These are phyloP conservation scores for Sebastes diploproa DNA, from an alignment of 2,797 vertebrate species.

Conservation along the genomic window DNA sequence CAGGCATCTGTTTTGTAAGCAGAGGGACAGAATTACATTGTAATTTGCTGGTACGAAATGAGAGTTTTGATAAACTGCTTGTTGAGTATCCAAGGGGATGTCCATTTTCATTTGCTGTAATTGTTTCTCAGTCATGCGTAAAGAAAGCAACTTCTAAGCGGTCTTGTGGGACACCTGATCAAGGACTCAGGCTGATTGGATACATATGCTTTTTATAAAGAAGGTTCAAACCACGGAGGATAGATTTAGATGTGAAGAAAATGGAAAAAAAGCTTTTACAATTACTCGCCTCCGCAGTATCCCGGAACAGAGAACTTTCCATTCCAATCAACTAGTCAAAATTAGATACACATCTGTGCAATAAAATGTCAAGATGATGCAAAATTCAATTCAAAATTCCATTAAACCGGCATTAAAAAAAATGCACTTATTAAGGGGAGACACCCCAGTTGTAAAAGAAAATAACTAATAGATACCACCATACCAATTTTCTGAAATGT, in stretches of 20 bases:
- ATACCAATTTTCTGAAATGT: too few species aligned
- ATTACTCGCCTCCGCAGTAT: conserved; percentile 5
- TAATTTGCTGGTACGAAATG: conserved; percentile 52
- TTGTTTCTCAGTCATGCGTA: conserved; percentile 57
- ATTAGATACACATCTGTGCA: conserved; percentile 3
- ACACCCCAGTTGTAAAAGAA: too few species aligned
- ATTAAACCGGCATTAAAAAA: not conserved
- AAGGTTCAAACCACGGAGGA: conserved; percentile 8
- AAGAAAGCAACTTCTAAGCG: conserved; percentile 39
- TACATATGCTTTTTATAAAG: conserved; percentile 20
- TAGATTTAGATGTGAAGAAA: conserved; percentile 30
- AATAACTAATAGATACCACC: not conserved
- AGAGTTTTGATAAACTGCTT: conserved; percentile 59
- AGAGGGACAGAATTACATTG: conserved; percentile 5
- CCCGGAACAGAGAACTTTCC: not conserved
- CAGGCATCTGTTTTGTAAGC: conserved; percentile 38
- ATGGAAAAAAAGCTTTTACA: conserved; percentile 9
- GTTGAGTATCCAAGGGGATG: conserved; percentile 47
- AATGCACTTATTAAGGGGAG: not conserved
- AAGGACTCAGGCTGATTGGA: conserved; percentile 37
- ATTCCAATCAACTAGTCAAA: not conserved
- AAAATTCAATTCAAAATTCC: not conserved
- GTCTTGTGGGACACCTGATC: conserved; percentile 47
- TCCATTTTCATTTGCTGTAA: conserved; percentile 62
- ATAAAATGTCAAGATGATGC: not conserved